Evolutionary conservation across 2,797 vertebrate genomes (phyloP), one percentile per base, ranked within the genome.

Genomic region (Coregonus suidteri): DNA sequence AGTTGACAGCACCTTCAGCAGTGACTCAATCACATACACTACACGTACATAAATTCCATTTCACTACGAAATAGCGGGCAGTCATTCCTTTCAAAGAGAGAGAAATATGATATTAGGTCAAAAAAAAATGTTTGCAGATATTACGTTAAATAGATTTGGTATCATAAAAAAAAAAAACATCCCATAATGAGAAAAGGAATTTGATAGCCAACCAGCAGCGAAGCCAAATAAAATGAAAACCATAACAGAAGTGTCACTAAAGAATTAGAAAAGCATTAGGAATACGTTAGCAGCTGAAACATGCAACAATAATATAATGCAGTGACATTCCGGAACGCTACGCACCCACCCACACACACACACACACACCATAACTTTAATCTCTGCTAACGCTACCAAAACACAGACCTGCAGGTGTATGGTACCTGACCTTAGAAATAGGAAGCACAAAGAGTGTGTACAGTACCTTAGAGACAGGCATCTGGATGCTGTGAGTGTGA

Each of bases 391-490:
- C 3, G 34, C 6, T 34, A 68, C 66, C 34, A 68, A 35, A 68
- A 76, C 9, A 71, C 18, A 77, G 6, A 75, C 59, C 56, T 64
- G 59, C 59, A 64, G 20, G 59, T 64, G 18, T 25, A 64, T 9
- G 20, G 6, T 64, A 30, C 11, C 59, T 64, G n/a, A 64, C 59
- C 59, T 11, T 13, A 59, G n/a, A 59, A 25, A 62, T 25, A 64
- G 20, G 3, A 64, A 64, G 59, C 59, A 64, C 20, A 9, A 69
- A 13, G 9, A 47, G 41, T 13, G 31, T 73, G 35, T 20, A 47
- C 35, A 31, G 73, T 86, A 86, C 85, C 85, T 86, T 84, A 51
- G 80, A 84, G 73, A 84, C 79, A 71, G 64, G 64, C 64, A 66
- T 66, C 64, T 31, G 64, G 25, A 34, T 34, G 30, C 30, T 31